Conservation (phyloP, 2,113 vertebrate species). For the Orycteropus afer region DNA sequence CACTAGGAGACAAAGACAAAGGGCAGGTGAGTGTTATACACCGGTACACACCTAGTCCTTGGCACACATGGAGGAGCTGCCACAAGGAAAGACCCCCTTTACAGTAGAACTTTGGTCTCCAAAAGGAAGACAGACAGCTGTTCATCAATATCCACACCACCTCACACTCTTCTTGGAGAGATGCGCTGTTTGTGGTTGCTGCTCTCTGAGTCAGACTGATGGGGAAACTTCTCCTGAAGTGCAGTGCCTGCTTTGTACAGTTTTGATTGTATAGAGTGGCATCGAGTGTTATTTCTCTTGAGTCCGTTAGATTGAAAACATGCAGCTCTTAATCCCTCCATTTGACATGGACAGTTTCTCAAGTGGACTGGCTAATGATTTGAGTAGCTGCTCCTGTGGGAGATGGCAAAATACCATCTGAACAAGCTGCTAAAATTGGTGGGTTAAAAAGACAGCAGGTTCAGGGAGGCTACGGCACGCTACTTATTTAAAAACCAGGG, state of each 20-base stretch:
- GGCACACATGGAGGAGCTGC: rapidly evolving
- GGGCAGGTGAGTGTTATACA: not conserved
- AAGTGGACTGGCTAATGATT: rapidly evolving
- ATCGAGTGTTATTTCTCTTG: too few species aligned
- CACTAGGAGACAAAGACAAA: not conserved
- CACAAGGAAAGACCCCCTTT: rapidly evolving
- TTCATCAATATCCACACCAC: too few species aligned
- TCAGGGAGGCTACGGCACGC: rapidly evolving
- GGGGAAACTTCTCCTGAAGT: rapidly evolving
- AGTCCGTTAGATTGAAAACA: rapidly evolving
- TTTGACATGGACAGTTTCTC: not conserved
- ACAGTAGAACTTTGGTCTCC: not conserved
- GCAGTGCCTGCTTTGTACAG: rapidly evolving
- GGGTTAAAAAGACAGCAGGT: rapidly evolving
- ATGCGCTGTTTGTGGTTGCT: too few species aligned
- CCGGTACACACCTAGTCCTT: too few species aligned
- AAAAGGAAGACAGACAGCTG: rapidly evolving
- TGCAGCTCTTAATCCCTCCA: not conserved
- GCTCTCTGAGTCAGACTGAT: rapidly evolving
- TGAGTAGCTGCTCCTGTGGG: not conserved
- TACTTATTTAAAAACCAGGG: too few species aligned
- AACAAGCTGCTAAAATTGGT: not conserved
- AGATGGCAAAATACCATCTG: not conserved
- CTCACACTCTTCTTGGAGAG: too few species aligned
- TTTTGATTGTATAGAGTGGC: not conserved